Conservation (phyloP, 1,140 invertebrate genomes). For the Tetramorium alpestre region DNA sequence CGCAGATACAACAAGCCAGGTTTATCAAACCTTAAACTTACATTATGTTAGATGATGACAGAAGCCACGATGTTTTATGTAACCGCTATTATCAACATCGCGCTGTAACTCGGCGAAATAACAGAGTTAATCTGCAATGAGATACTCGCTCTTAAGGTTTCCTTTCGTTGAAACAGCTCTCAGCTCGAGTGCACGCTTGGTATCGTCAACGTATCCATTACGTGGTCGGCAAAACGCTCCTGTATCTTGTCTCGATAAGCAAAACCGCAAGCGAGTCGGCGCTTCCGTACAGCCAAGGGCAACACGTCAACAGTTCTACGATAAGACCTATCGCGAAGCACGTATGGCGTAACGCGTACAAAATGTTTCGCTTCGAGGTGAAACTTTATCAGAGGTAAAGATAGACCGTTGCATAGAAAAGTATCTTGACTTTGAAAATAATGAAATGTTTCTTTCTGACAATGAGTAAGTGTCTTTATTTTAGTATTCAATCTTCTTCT, state of each 20-base stretch:
- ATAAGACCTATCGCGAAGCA: conserved; percentile 26
- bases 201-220: neutral
- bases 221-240: neutral
- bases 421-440: neutral
- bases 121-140: neutral
- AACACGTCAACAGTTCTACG: neutral
- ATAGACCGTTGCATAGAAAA: neutral
- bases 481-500: neutral
- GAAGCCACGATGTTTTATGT: neutral
- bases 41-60: neutral
- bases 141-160: neutral
- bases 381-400: neutral
- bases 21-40: neutral
- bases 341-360: neutral
- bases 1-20: neutral
- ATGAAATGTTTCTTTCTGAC: neutral
- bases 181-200: neutral
- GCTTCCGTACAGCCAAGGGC: conserved; percentile 31
- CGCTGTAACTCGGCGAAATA: neutral
- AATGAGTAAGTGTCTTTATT: neutral
- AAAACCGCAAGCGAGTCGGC: neutral
- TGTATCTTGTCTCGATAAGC: conserved; percentile 31
- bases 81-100: neutral
- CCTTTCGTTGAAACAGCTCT: neutral
- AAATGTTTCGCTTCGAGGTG: neutral